These are phyloP conservation scores for Hemitrygon akajei DNA, from an alignment of 2,797 vertebrate genomes.

Conservation along the genomic window DNA sequence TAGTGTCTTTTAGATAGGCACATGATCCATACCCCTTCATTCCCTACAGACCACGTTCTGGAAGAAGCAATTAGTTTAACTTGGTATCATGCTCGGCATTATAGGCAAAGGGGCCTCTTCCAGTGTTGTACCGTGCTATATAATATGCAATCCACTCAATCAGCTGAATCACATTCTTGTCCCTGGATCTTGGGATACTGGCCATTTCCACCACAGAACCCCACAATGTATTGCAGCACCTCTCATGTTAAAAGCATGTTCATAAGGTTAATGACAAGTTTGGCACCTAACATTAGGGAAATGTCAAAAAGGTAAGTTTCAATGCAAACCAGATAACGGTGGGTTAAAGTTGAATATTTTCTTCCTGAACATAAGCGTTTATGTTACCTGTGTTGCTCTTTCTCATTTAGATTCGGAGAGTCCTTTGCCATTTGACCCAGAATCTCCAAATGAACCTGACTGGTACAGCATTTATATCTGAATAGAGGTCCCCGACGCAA, in stretches of 20 bases:
- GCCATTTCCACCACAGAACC: background rate
- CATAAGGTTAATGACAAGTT: no score
- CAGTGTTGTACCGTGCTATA: background rate
- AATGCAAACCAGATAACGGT: no score
- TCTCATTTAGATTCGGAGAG: background rate
- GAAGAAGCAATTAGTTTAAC: no score
- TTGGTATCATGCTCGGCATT: no score
- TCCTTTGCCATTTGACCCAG: background rate
- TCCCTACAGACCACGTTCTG: no score
- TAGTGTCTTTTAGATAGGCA: no score
- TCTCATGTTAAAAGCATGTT: background rate
- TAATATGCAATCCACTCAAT: background rate
- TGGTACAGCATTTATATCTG: conserved; percentile 12
- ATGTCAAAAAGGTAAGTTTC: no score
- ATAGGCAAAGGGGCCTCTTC: no score
- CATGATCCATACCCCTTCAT: no score
- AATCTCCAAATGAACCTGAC: background rate
- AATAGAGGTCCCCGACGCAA: background rate
- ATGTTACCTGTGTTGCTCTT: background rate
- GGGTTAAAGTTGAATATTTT: background rate
- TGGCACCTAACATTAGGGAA: no score
- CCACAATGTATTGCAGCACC: background rate
- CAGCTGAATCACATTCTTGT: background rate
- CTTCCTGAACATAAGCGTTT: background rate
- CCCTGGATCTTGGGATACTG: background rate